Base-by-base conservation (phyloP, 2,113 vertebrate genomes). In the Corynorhinus townsendii region DNA sequence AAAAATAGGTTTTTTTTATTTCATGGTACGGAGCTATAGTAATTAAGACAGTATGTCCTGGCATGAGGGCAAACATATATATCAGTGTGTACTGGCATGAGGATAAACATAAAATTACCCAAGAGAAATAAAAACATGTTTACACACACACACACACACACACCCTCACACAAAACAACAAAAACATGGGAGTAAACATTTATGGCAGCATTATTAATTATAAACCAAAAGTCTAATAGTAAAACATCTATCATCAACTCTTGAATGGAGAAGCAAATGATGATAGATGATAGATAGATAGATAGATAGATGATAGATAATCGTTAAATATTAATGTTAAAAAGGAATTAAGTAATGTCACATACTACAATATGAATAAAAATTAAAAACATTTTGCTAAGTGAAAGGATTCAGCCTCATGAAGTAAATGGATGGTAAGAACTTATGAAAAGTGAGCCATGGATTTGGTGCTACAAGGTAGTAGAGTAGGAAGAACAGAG, bases 381-480 rank as follows among this genome's bases (percentile, higher is more conserved):
- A 85, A 14, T 76, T 75, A 56, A 52, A 66, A 75, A 66, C 11
- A 73, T 73, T 73, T 26, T 33, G 28, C 43, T 33, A 64, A 62
- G n/a, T 40, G n/a, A 82, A 43, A 45, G 33, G 83, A 40, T 35
- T 14, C 8, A 52, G 14, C 38, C 56, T 62, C 40, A 47, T 30
- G 71, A 84, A 79, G 5, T 38, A 89, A 84, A 82, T 22, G 38
- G 52, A 19, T 40, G 17, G 7, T 86, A 47, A 33, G 2, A 47
- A 33, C 30, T 62, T 17, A 52, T 82, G 71, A 5, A 54, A 52
- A 10, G 30, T 72, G 28, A 19, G 6, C 16, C 15, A 38, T 77
- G 16, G 3, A n/a, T 17, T 30, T 6, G 12, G 0, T 64, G 15
- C 15, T 82, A 1, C 22, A 54, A 33, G 1, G 7, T 3, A 30